Evolutionary conservation across 2,888 invertebrate genomes (phyloP).

Genomic region (Camponotus fellah): DNA sequence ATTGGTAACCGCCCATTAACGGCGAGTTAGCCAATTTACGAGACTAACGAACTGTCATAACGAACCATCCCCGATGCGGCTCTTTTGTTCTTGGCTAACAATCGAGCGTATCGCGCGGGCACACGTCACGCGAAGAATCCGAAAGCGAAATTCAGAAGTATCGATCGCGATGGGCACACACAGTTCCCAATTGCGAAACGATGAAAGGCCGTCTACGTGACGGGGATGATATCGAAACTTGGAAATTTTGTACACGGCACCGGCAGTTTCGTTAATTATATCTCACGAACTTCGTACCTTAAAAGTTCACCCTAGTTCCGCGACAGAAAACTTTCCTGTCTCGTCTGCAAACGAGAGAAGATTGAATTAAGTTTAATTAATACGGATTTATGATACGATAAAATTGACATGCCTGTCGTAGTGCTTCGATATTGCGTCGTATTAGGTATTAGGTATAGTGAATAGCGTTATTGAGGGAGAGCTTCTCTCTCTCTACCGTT

Average conservation of each 20-base stretch:
- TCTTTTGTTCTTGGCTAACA: slow-evolving; percentile 72
- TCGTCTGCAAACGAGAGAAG: background rate
- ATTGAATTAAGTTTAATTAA: slow-evolving; percentile 55
- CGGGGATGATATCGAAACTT: slow-evolving; percentile 30
- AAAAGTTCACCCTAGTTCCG: slow-evolving; percentile 46
- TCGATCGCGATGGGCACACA: slow-evolving; percentile 52
- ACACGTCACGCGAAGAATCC: slow-evolving; percentile 45
- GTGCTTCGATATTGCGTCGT: slow-evolving; percentile 17
- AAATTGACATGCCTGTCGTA: slow-evolving; percentile 22
- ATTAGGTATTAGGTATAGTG: background rate
- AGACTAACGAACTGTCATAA: slow-evolving; percentile 76
- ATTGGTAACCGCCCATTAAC: slow-evolving; percentile 75
- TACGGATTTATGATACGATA: slow-evolving; percentile 10
- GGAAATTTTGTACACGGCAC: slow-evolving; percentile 32
- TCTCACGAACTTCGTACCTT: slow-evolving; percentile 36
- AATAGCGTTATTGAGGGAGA: slow-evolving; percentile 13
- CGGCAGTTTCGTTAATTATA: slow-evolving; percentile 45
- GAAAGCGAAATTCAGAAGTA: slow-evolving; percentile 57
- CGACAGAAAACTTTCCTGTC: slow-evolving; percentile 42
- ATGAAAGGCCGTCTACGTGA: slow-evolving; percentile 43
- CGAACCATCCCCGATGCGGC: slow-evolving; percentile 64
- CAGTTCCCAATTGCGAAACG: slow-evolving; percentile 40
- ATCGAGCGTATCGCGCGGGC: slow-evolving; percentile 59
- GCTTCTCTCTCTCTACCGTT: slow-evolving; percentile 4
- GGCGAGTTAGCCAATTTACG: slow-evolving; percentile 72